Percentiles rank a stretch among this genome's conserved stretches.
Conservation (phyloP, 2,888 invertebrate species). For the Hofmannophila pseudospretella region DNA sequence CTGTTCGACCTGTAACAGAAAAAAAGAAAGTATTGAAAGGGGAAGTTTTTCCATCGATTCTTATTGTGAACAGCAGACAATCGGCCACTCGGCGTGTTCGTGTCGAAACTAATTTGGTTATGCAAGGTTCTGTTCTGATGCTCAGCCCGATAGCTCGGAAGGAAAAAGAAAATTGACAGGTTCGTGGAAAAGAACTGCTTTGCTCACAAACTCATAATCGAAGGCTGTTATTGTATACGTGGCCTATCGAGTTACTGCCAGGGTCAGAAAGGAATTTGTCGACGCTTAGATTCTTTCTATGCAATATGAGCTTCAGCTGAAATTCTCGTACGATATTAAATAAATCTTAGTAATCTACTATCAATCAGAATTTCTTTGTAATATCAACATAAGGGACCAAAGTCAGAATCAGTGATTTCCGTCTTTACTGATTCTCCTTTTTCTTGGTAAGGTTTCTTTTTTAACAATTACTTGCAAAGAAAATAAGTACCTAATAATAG, state of each 20-base stretch:
- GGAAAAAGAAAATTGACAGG: conserved; percentile 64
- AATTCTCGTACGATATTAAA: too few species aligned
- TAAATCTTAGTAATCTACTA: too few species aligned
- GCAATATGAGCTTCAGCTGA: too few species aligned
- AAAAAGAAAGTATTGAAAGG: conserved; percentile 57
- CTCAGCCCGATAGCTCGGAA: conserved; percentile 55
- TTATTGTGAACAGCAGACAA: conserved; percentile 60
- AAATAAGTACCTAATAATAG: too few species aligned
- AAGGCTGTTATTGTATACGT: not conserved
- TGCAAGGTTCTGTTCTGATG: conserved; percentile 44
- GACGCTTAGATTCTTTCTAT: too few species aligned
- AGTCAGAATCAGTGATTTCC: too few species aligned
- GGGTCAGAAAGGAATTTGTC: not conserved
- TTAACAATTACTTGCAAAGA: too few species aligned
- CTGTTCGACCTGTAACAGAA: conserved; percentile 63
- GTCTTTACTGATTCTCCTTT: too few species aligned
- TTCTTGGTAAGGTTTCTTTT: too few species aligned
- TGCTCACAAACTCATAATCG: not conserved
- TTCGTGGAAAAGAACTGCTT: conserved; percentile 24
- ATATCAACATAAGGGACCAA: too few species aligned
- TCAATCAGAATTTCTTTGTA: too few species aligned
- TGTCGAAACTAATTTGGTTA: conserved; percentile 76
- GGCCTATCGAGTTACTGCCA: conserved; percentile 1
- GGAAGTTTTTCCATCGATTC: conserved; percentile 62
- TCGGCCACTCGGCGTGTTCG: conserved; percentile 63